These are phyloP conservation scores for Leucophora obtusa DNA, from an alignment of 2,888 invertebrate genomes.

Conservation along the genomic window DNA sequence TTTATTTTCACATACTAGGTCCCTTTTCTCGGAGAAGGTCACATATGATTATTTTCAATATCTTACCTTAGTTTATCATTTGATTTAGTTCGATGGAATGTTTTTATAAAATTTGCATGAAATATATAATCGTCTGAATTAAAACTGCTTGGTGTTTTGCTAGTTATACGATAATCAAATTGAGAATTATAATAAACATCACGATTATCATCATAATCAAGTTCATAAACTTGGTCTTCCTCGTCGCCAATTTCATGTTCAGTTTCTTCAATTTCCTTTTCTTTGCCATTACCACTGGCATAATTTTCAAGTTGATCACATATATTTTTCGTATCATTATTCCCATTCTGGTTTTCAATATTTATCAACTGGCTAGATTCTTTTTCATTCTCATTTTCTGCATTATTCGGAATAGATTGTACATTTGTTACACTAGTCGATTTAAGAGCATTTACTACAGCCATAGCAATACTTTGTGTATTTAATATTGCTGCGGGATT, in stretches of 20 bases:
- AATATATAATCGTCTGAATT: constrained; percentile 71
- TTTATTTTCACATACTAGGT: too few species aligned
- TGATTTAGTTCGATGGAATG: constrained; percentile 44
- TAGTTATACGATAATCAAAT: constrained; percentile 67
- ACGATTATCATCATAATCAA: constrained; percentile 28
- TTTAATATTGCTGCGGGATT: not conserved
- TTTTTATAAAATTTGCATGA: constrained; percentile 69
- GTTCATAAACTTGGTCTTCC: not conserved
- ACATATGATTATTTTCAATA: too few species aligned
- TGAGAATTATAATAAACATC: constrained; percentile 56
- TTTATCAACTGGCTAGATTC: not conserved
- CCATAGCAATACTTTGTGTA: constrained; percentile 34
- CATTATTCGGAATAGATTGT: not conserved
- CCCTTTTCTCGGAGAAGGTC: too few species aligned
- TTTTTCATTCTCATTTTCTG: not conserved
- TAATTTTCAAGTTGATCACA: not conserved
- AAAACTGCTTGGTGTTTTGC: constrained; percentile 70
- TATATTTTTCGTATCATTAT: not conserved
- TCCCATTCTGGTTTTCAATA: not conserved
- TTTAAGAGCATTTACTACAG: constrained; percentile 40
- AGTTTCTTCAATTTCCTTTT: not conserved
- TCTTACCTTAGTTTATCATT: constrained; percentile 65
- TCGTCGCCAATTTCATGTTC: constrained; percentile 18
- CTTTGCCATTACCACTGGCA: not conserved
- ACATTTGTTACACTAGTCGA: constrained; percentile 1